These are phyloP conservation scores for Tethya wilhelma DNA, from an alignment of 37 sponge, comb jelly and placozoan genomes.

Conservation along the genomic window DNA sequence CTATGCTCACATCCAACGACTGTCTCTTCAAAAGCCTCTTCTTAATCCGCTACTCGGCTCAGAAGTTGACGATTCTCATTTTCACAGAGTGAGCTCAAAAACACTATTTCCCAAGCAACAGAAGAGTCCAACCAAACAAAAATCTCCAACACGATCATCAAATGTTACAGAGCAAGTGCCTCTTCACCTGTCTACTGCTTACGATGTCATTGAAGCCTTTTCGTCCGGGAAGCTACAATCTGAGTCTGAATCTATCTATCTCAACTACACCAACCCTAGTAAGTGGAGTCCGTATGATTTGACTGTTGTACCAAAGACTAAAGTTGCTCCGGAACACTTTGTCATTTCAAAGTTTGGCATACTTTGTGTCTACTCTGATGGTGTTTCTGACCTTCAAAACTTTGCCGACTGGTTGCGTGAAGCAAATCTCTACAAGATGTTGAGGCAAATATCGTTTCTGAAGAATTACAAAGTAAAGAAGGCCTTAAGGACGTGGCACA, in stretches of 20 bases:
- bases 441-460: slow-evolving; percentile 68
- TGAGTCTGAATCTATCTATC: slow-evolving; percentile 56
- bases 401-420: slow-evolving; percentile 86
- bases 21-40: neutral
- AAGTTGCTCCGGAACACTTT: slow-evolving; percentile 70
- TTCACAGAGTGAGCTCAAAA: neutral
- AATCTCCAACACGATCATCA: neutral
- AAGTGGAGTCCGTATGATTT: slow-evolving; percentile 75
- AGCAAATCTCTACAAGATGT: slow-evolving; percentile 52
- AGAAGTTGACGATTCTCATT: slow-evolving; percentile 8
- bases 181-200: slow-evolving; percentile 25
- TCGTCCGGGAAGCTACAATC: slow-evolving; percentile 51
- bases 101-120: slow-evolving; percentile 24
- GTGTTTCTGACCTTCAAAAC: slow-evolving; percentile 45
- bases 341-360: slow-evolving; percentile 86
- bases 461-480: slow-evolving; percentile 45
- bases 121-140: neutral
- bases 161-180: neutral
- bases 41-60: slow-evolving; percentile 10
- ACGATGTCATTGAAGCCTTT: slow-evolving; percentile 76
- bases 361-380: slow-evolving; percentile 68
- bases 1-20: no score
- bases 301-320: slow-evolving; percentile 46
- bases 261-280: slow-evolving; percentile 48
- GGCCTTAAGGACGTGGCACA: slow-evolving; percentile 61